These are phyloP conservation scores for Numenius phaeopus DNA, from an alignment of 2,797 vertebrate species.

Conservation along the genomic window DNA sequence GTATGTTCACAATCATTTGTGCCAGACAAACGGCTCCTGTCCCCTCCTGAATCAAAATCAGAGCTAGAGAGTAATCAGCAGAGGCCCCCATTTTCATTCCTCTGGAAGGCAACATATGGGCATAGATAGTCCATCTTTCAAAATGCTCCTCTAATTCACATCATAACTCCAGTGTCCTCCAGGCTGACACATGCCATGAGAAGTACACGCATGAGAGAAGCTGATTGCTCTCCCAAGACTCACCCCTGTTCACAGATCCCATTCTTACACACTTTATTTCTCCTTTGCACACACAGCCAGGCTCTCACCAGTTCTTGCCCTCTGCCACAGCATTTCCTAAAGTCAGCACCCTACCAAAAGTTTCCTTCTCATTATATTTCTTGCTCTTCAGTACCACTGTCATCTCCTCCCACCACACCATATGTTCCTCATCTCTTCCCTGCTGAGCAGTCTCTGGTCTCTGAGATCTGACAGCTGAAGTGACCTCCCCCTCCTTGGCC, in stretches of 20 bases:
- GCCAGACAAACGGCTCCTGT: not conserved
- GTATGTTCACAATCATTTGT: rapidly evolving
- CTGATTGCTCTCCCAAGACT: not conserved
- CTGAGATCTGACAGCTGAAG: slow-evolving; percentile 20
- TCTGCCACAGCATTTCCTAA: not conserved
- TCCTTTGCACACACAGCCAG: not conserved
- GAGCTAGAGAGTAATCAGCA: not conserved
- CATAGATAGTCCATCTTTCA: not conserved
- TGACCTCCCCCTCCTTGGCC: not conserved
- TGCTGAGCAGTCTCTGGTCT: not conserved
- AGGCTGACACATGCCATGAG: not conserved
- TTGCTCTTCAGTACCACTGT: slow-evolving; percentile 7
- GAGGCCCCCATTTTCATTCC: not conserved
- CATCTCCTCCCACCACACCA: slow-evolving; percentile 46
- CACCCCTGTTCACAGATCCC: not conserved
- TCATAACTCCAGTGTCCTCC: not conserved
- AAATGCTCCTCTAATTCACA: not conserved
- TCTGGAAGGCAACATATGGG: not conserved
- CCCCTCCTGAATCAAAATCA: not conserved
- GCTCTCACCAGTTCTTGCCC: not conserved
- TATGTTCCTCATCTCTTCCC: slow-evolving; percentile 41
- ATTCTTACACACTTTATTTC: not conserved
- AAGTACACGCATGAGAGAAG: not conserved
- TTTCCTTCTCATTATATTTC: not conserved
- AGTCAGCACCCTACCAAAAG: not conserved